Evolutionary conservation across 30 jellyfish, hydroid and myxozoan species (phyloP), one percentile per base, ranked within the genome.

Genomic region (Cassiopea xamachana): DNA sequence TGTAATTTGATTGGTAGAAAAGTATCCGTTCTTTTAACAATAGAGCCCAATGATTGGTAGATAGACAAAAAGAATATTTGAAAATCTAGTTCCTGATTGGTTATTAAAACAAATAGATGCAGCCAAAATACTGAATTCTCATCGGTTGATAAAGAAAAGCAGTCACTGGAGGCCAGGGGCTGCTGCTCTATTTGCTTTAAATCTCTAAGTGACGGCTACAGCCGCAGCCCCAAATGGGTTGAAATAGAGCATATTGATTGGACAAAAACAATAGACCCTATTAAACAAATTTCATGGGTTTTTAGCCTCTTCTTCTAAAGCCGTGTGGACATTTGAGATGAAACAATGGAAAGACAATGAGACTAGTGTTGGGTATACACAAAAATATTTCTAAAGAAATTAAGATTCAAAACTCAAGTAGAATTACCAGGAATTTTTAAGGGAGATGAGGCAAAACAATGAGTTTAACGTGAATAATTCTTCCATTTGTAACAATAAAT

Each of bases 91-190:
- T 16, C 50, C 6, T 73, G 82, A 75, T 75, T 75, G 84, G 84
- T 7, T 17, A 3, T 1, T 2, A 75, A 7, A 2, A 75, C 84
- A 75, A 75, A 16, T 2, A 9, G 27, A 39, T 64, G 74, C 7
- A 58, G 84, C 67, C 84, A 17, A 44, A 75, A 75, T 75, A 46
- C 69, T 46, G 84, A 2, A n/a, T 1, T 75, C 69, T 75, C 70
- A 75, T 75, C 46, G 84, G 84, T 39, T 46, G 64, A 46, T 75
- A 44, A 75, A 75, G 70, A 75, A 75, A 16, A 59, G 81, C 51
- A 51, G 81, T 51, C 81, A 48, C 51, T 50, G 45, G 84, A 69
- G 84, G 84, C 84, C 69, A 39, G 7, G 3, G 84, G 84, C 84
- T 14, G 27, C 39, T 27, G 39, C 39, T 17, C 8, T 5, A 64